Evolutionary conservation across 64 coral and sea anemone genomes (phyloP).

Genomic region (Actinia tenebrosa): DNA sequence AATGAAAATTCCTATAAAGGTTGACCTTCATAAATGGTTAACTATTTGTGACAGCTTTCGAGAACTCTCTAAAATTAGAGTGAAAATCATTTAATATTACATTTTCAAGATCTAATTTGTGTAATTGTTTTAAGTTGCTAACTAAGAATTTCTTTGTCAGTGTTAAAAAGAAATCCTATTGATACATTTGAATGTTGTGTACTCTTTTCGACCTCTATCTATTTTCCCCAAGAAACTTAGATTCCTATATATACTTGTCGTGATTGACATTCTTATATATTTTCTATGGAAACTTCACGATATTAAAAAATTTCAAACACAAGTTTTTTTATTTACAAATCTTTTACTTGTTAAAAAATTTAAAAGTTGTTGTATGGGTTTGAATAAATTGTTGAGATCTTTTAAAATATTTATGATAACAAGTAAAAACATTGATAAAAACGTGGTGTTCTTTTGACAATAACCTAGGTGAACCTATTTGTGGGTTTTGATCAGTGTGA

Average conservation of each 20-base stretch:
- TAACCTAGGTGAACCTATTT: too few species aligned
- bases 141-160: background rate
- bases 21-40: background rate
- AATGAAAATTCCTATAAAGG: background rate
- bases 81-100: too few species aligned
- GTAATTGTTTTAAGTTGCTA: background rate
- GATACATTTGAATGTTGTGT: background rate
- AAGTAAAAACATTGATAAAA: background rate
- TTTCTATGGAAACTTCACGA: background rate
- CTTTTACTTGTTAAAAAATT: background rate
- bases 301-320: background rate
- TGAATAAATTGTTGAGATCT: background rate
- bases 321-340: background rate
- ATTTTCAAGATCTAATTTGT: background rate
- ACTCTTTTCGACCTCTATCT: background rate
- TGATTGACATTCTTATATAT: background rate
- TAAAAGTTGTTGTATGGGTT: background rate
- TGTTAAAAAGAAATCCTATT: background rate
- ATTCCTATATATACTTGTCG: background rate
- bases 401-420: constrained; percentile 1
- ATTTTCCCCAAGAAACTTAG: too few species aligned
- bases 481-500: too few species aligned
- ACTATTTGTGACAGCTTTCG: background rate
- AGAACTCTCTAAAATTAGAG: too few species aligned
- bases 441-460: too few species aligned